These are phyloP conservation scores for Caenorhabditis briggsae DNA, from an alignment of 1,140 invertebrate genomes.

Conservation along the genomic window DNA sequence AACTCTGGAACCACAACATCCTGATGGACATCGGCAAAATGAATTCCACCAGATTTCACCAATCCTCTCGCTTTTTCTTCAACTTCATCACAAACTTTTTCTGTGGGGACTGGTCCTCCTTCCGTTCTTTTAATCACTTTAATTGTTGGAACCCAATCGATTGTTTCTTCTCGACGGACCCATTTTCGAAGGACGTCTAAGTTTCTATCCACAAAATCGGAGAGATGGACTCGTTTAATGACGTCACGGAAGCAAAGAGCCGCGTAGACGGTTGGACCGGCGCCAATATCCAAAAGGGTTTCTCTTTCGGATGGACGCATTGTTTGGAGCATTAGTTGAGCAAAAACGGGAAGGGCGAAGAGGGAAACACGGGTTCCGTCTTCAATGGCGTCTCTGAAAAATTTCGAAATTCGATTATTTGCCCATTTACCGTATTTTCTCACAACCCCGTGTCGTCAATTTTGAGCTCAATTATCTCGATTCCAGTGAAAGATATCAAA, in stretches of 20 bases:
- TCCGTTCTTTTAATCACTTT: constrained; percentile 65
- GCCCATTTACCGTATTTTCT: no score
- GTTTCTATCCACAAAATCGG: constrained; percentile 70
- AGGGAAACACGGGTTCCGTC: constrained; percentile 72
- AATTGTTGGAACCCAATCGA: constrained; percentile 65
- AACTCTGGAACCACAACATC: constrained; percentile 64
- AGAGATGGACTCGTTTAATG: constrained; percentile 67
- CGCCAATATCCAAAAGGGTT: constrained; percentile 70
- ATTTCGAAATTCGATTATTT: no score
- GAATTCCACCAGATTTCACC: constrained; percentile 68
- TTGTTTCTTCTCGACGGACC: constrained; percentile 57
- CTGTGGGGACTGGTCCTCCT: constrained; percentile 55
- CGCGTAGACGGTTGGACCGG: constrained; percentile 73
- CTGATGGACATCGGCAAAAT: constrained; percentile 70
- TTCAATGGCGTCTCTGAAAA: constrained; percentile 69
- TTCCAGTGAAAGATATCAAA: no score
- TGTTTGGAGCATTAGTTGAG: constrained; percentile 66
- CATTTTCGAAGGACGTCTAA: constrained; percentile 66
- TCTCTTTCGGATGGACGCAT: constrained; percentile 62
- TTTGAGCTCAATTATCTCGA: no score
- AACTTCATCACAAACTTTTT: constrained; percentile 26
- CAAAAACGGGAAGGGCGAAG: constrained; percentile 73
- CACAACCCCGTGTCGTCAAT: no score
- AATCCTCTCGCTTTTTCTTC: constrained; percentile 57
- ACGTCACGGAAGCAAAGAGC: constrained; percentile 73